Base-by-base conservation (phyloP, 2,113 vertebrate genomes). In the Etheostoma cragini region DNA sequence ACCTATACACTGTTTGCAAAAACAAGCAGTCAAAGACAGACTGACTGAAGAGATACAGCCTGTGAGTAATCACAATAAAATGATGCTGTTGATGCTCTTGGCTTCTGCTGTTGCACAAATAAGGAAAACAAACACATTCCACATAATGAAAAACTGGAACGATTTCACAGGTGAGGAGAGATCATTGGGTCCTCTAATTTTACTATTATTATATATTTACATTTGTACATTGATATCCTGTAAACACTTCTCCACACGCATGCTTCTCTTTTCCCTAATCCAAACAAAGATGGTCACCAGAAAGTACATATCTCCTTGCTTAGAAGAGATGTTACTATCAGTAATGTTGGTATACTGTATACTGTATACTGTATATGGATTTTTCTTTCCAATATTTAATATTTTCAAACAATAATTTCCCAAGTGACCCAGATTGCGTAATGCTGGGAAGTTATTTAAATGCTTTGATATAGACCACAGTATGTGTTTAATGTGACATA, bases 21-120 rank as follows among this genome's bases (percentile, higher is more conserved):
- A 85, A 81, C 58, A 73, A 78, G 81, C 22, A 33, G 24, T 24
- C 30, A 52, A 61, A 81, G 19, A 66, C 1, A 30, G 68, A 65
- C 30, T 4, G 6, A 52, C 49, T 56, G 11, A 17, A 72, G n/a
- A 52, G 24, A 47, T 16, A 56, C 21, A 60, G 8, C 26, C 42
- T 70, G 80, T 65, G 46, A 80, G 78, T 78, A 61, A 80, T 79
- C 77, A 88, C 24, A 82, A 74, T 72, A 83, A 53, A 61, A 67
- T 21, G 16, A 21, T 30, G 38, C 49, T 78, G 54, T 52, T 73
- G 10, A 58, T 76, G 67, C 57, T 47, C 49, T 74, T 24, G 63
- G n/a, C 33, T 45, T 54, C 35, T 46, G 45, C 17, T 67, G 42
- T 68, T 82, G 76, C 49, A 78, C 58, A 82, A 82, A 82, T 11